Evolutionary conservation across 2,113 vertebrate species (phyloP).

Genomic region (Anolis sagrei): DNA sequence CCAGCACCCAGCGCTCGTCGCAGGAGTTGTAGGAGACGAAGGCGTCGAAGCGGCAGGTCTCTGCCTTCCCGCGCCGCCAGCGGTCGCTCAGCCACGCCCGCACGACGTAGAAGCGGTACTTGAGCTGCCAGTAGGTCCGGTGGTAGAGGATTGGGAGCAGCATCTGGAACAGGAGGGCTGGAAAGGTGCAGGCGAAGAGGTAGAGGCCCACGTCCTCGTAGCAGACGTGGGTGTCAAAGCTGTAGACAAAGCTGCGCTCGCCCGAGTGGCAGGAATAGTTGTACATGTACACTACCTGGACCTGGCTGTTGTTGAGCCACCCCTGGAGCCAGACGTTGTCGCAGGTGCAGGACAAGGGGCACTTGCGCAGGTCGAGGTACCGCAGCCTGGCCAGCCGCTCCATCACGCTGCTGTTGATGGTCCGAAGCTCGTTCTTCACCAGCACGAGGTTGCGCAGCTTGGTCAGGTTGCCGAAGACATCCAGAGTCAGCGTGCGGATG

Average conservation of each 20-base stretch:
- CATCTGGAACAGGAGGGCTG: conserved; percentile 72
- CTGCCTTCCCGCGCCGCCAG: conserved; percentile 68
- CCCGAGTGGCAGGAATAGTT: conserved; percentile 67
- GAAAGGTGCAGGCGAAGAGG: conserved; percentile 74
- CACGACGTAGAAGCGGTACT: conserved; percentile 84
- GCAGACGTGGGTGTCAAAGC: conserved; percentile 82
- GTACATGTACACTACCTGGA: conserved; percentile 82
- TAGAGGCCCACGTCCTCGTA: conserved; percentile 77
- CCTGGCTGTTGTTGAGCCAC: conserved; percentile 45
- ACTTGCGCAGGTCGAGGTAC: conserved; percentile 83
- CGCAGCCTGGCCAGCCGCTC: conserved; percentile 71
- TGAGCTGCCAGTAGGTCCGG: conserved; percentile 81
- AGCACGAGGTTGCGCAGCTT: conserved; percentile 69
- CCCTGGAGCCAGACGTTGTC: conserved; percentile 67
- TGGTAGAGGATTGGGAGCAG: conserved; percentile 76
- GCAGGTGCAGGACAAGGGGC: conserved; percentile 82
- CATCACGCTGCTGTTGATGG: conserved; percentile 67
- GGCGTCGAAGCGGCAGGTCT: conserved; percentile 81
- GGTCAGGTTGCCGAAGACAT: conserved; percentile 85
- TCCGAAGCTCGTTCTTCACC: conserved; percentile 81
- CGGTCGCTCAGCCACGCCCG: conserved; percentile 79
- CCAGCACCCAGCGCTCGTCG: conserved; percentile 85
- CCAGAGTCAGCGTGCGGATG: conserved; percentile 75
- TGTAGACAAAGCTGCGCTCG: conserved; percentile 50
- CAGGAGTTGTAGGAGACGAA: conserved; percentile 89